Percentiles rank a stretch among this genome's conserved stretches.
These are phyloP conservation scores for Gymnarchus niloticus DNA, from an alignment of 2,113 vertebrate genomes.

Conservation along the genomic window DNA sequence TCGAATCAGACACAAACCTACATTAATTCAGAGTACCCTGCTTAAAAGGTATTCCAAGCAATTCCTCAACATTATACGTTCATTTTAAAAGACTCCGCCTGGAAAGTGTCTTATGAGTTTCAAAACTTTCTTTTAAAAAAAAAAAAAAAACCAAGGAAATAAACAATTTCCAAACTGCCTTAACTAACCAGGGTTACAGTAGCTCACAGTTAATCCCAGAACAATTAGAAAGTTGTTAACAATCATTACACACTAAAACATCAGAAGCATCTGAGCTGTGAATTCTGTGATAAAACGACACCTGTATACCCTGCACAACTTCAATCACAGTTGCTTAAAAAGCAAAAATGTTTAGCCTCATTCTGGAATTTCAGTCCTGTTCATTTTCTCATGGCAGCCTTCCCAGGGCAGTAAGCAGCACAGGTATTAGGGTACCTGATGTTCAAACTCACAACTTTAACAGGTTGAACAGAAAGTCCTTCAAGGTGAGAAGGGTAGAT, in stretches of 20 bases:
- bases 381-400: not conserved
- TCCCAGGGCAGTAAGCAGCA: not conserved
- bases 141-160: not conserved
- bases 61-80: not conserved
- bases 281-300: not conserved
- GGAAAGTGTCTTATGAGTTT: not conserved
- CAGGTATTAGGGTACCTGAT: not conserved
- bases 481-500: not conserved
- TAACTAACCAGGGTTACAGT: conserved; percentile 6
- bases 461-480: not conserved
- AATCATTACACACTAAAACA: not conserved
- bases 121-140: not conserved
- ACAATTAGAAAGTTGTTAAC: not conserved
- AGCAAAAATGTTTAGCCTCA: not conserved
- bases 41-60: not conserved
- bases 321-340: not conserved
- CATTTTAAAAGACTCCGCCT: too few species aligned
- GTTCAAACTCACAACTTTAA: not conserved
- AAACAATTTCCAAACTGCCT: not conserved
- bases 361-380: not conserved
- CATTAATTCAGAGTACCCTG: not conserved
- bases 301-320: not conserved
- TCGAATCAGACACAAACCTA: not conserved
- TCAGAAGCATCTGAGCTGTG: conserved; percentile 6
- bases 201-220: not conserved